These are phyloP conservation scores for Desmophyllum pertusum DNA, from an alignment of 92 coral and sea anemone genomes.

Conservation along the genomic window DNA sequence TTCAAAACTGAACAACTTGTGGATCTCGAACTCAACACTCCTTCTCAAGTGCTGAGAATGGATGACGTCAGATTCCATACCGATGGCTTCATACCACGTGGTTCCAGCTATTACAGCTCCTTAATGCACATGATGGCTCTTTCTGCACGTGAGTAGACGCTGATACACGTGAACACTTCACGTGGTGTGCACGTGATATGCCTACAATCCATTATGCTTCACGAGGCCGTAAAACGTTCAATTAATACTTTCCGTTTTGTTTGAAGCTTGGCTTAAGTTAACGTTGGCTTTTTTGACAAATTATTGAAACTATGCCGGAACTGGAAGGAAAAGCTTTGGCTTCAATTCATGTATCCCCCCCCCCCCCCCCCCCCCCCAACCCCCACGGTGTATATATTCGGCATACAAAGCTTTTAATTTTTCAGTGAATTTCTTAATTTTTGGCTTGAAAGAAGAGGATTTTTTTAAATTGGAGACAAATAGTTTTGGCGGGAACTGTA, in stretches of 20 bases:
- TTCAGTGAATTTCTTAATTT: background rate
- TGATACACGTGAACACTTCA: background rate
- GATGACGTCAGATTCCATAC: slow-evolving; percentile 23
- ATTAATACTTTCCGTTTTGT: background rate
- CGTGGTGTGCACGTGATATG: background rate
- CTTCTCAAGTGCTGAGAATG: slow-evolving; percentile 16
- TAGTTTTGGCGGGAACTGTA: background rate
- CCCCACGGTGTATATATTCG: too few species aligned
- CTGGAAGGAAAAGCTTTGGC: too few species aligned
- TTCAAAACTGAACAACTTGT: slow-evolving; percentile 36
- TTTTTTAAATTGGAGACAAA: too few species aligned
- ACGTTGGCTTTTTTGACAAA: too few species aligned
- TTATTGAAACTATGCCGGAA: too few species aligned
- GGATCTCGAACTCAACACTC: slow-evolving; percentile 28
- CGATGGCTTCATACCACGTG: slow-evolving; percentile 37
- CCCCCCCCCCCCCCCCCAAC: too few species aligned
- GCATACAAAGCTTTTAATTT: too few species aligned
- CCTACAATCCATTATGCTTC: background rate
- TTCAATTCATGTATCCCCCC: too few species aligned
- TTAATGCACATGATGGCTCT: slow-evolving; percentile 5
- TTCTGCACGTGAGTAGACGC: slow-evolving; percentile 26
- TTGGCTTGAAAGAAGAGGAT: background rate
- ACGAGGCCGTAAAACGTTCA: background rate
- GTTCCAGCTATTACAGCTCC: slow-evolving; percentile 2
- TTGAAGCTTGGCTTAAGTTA: too few species aligned